Evolutionary conservation across 1,140 invertebrate species (phyloP), one percentile per base, ranked within the genome.

Genomic region (Lineus longissimus): DNA sequence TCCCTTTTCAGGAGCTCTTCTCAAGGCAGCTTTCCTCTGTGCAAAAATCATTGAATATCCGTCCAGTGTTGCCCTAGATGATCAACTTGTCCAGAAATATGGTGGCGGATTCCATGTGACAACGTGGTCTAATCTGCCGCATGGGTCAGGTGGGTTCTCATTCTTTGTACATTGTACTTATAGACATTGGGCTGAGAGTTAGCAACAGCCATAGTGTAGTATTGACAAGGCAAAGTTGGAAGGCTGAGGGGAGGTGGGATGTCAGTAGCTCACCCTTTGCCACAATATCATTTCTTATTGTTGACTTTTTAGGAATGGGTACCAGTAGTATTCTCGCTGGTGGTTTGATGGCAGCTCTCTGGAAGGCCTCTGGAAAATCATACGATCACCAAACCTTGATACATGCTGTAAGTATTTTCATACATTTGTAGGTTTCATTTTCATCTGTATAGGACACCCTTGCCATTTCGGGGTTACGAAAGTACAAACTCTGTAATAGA

Each of bases 311-410:
- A 80, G 81, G 84, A 17, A 71, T 86, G 40, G 85, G 85, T 47
- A 85, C 85, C 4, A 86, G 85, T 67, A 85, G 84, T 69, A 85
- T 86, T 40, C 69, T 86, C 43, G 83, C 83, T 4, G 82, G 77
- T 9, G 79, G 78, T 55, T 70, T 85, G 13, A 66, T 86, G 30
- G 79, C 79, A 47, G 79, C 74, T 17, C 47, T 86, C n/a, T 80
- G 83, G 73, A 75, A 66, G n/a, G 70, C 77, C 25, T 73, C 77
- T 25, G 85, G 84, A 11, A 71, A 75, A 62, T 61, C 54, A 6
- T 81, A 72, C 70, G 69, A 76, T 61, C 65, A 71, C 11, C 64
- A 59, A n/a, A 65, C 73, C n/a, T 68, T 83, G 9, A 66, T 81
- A 33, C 80, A 83, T 73, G 75, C 74, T 29, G 81, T 82, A 69